Evolutionary conservation across 1,140 invertebrate species (phyloP).

Genomic region (Tribolium madens): DNA sequence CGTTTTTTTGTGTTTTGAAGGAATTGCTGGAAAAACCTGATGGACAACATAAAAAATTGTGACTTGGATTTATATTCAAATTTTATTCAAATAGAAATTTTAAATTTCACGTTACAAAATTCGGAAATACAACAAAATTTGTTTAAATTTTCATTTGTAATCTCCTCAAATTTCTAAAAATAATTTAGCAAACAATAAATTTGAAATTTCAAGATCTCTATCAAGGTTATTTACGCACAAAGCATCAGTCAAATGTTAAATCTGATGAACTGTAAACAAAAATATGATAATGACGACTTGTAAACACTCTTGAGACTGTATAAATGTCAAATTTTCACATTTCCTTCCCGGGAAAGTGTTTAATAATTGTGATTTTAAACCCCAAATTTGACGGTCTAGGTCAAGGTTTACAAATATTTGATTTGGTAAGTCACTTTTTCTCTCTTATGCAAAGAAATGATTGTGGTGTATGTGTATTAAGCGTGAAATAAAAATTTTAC

Average conservation of each 20-base stretch:
- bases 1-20: too few species aligned
- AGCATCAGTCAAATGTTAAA: neutral
- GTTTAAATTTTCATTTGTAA: neutral
- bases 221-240: neutral
- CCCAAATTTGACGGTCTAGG: too few species aligned
- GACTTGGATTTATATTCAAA: too few species aligned
- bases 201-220: conserved; percentile 10
- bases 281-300: too few species aligned
- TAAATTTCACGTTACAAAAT: neutral
- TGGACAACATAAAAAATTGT: too few species aligned
- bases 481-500: neutral
- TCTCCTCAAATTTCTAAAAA: neutral
- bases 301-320: too few species aligned
- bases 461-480: neutral
- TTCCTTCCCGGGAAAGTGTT: too few species aligned
- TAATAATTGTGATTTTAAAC: too few species aligned
- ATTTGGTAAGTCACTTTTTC: neutral
- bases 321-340: too few species aligned
- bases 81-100: too few species aligned
- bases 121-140: neutral
- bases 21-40: too few species aligned
- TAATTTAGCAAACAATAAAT: neutral
- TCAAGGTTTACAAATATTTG: neutral
- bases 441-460: neutral
- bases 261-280: neutral